Evolutionary conservation across 2,113 vertebrate species (phyloP).

Genomic region (Pyrgilauda ruficollis): DNA sequence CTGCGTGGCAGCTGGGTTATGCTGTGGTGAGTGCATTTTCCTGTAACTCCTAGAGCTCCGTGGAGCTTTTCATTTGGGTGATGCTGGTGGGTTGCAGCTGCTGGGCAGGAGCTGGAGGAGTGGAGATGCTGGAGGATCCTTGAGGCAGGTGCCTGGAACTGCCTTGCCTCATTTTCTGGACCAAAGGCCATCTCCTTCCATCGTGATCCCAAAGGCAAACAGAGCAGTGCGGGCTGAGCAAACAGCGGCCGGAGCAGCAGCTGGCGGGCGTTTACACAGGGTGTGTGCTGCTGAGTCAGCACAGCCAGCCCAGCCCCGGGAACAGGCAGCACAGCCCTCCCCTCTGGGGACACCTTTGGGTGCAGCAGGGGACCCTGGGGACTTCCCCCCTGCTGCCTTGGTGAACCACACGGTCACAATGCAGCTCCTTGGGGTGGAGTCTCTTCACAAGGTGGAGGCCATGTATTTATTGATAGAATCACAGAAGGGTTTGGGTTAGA

Average conservation of each 20-base stretch:
- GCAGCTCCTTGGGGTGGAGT: background rate
- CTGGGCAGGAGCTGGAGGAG: background rate
- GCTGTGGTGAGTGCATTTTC: background rate
- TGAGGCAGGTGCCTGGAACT: background rate
- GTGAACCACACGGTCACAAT: rapidly evolving
- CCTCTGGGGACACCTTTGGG: background rate
- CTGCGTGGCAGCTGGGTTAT: background rate
- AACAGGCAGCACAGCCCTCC: background rate
- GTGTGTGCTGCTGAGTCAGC: conserved; percentile 38
- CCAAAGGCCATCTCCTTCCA: conserved; percentile 7
- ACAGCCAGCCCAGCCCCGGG: rapidly evolving
- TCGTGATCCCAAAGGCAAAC: conserved; percentile 48
- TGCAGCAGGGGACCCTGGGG: background rate
- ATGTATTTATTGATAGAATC: background rate
- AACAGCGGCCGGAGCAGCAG: background rate
- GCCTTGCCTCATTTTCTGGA: background rate
- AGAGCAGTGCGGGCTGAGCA: background rate
- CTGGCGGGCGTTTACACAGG: conserved; percentile 23
- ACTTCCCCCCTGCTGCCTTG: background rate
- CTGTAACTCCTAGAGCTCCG: background rate
- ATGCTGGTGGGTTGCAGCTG: background rate
- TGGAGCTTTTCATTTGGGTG: background rate
- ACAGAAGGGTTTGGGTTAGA: background rate
- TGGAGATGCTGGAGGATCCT: background rate
- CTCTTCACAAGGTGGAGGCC: background rate